Conservation (phyloP, 2,797 vertebrate species). For the Nothura maculosa region DNA sequence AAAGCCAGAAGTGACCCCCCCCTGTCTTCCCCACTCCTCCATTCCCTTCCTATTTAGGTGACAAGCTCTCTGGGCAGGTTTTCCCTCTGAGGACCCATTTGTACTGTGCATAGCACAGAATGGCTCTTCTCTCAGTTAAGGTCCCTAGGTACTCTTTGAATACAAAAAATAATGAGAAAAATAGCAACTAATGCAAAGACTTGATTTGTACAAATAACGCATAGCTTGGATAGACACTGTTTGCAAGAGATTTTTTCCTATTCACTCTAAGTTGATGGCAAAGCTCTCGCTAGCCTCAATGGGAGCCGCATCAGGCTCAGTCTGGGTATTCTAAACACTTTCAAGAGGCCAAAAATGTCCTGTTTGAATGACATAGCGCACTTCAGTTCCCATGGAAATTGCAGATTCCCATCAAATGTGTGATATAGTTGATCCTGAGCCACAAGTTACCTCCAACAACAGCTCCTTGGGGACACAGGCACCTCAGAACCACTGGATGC, state of each 20-base stretch:
- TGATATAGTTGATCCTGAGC: neutral
- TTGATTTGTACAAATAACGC: constrained; percentile 6
- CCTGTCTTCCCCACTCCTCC: neutral
- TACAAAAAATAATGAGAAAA: neutral
- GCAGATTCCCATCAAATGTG: constrained; percentile 3
- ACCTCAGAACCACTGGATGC: constrained; percentile 41
- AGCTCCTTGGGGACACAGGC: constrained; percentile 39
- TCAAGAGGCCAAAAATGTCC: neutral
- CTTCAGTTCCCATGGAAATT: constrained; percentile 39
- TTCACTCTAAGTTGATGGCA: constrained; percentile 43
- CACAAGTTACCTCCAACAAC: constrained; percentile 6
- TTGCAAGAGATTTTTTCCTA: constrained; percentile 59
- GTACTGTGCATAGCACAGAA: neutral
- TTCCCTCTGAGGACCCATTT: neutral
- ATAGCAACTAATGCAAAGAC: neutral
- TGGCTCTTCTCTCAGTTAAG: neutral
- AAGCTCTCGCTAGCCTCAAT: constrained; percentile 25
- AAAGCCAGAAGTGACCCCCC: neutral
- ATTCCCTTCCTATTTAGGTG: neutral
- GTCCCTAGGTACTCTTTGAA: neutral
- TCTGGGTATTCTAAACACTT: neutral
- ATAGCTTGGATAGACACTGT: neutral
- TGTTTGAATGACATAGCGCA: constrained; percentile 19
- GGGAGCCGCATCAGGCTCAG: constrained; percentile 12
- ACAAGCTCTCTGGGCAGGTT: neutral